These are phyloP conservation scores for Drosophila parthenogenetica DNA, from an alignment of 2,888 invertebrate genomes.

Conservation along the genomic window DNA sequence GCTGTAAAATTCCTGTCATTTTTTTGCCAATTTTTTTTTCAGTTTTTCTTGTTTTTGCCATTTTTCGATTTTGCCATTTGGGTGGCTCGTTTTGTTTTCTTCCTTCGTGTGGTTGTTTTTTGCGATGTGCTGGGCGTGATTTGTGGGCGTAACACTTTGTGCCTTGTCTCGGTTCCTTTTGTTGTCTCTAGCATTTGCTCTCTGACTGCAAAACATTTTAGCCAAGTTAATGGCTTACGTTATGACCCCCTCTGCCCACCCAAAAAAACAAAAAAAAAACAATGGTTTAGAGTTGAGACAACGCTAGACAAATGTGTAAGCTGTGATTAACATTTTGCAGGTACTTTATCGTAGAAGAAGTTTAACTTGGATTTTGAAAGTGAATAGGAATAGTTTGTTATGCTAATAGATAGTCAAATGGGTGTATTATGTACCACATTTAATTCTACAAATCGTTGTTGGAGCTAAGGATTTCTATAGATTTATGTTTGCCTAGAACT, in stretches of 20 bases:
- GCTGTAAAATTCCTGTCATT: conserved; percentile 77
- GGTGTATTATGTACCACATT: not conserved
- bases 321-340: conserved; percentile 44
- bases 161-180: conserved; percentile 51
- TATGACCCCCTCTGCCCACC: conserved; percentile 15
- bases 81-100: conserved; percentile 49
- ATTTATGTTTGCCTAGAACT: too few relatives aligned
- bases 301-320: conserved; percentile 1
- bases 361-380: not conserved
- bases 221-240: conserved; percentile 65
- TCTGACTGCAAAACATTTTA: conserved; percentile 50
- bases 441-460: too few relatives aligned
- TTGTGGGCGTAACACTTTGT: conserved; percentile 74
- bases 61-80: conserved; percentile 38
- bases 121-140: conserved; percentile 69
- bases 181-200: conserved; percentile 57
- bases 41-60: not conserved
- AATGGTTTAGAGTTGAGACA: conserved; percentile 20
- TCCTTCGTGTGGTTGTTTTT: conserved; percentile 46
- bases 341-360: not conserved
- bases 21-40: conserved; percentile 41
- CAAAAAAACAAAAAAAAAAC: conserved; percentile 20
- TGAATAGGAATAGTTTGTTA: not conserved
- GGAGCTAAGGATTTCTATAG: too few relatives aligned
- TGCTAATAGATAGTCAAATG: not conserved